phyloP scores from a whole-genome alignment of 2,888 invertebrate genomes.

The Leucophora obtusa region DNA sequence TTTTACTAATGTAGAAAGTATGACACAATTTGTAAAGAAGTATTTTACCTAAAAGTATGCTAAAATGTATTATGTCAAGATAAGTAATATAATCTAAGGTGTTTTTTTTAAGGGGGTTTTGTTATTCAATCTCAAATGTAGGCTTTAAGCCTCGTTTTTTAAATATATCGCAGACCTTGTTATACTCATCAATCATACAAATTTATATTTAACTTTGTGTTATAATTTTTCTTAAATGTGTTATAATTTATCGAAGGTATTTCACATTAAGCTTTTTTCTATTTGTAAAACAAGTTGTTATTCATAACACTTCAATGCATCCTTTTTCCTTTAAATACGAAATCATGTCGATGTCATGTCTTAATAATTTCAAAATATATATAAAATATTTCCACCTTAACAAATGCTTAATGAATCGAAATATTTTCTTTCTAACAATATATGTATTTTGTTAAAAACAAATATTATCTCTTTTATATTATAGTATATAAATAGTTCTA shows the following conservation, averaged over 20 bases:
- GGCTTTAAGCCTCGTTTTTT: not conserved
- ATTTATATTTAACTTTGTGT: no score
- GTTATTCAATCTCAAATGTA: not conserved
- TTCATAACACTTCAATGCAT: slow-evolving; percentile 48
- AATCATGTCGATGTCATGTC: slow-evolving; percentile 31
- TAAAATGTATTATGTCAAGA: not conserved
- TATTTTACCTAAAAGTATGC: not conserved
- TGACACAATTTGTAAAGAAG: not conserved
- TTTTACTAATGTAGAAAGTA: no score
- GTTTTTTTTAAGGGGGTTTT: not conserved
- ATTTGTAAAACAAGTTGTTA: not conserved
- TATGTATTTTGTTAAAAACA: not conserved
- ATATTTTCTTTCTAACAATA: not conserved
- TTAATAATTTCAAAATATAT: slow-evolving; percentile 19
- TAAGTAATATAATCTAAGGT: not conserved
- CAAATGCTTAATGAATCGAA: not conserved
- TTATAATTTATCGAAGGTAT: not conserved
- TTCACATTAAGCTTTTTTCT: not conserved
- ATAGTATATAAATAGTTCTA: no score
- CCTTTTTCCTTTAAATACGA: slow-evolving; percentile 6
- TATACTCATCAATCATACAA: not conserved
- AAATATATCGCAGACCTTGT: not conserved
- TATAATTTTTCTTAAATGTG: no score
- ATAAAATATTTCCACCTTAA: not conserved
- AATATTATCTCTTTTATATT: not conserved